Evolutionary conservation across 2,888 invertebrate species (phyloP), one percentile per base, ranked within the genome.

Genomic region (Tethea ocularis): DNA sequence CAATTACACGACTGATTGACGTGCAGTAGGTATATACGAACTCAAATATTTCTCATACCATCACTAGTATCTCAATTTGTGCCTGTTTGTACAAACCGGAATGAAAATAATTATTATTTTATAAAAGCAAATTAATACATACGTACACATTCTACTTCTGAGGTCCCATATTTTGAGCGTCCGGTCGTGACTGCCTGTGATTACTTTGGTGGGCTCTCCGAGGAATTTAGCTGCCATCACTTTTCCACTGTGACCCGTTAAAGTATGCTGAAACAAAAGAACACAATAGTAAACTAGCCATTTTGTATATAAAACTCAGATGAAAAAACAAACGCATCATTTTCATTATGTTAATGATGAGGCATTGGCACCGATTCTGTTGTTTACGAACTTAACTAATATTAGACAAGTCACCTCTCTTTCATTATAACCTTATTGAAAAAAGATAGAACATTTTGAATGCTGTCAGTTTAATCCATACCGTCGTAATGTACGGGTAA

Each of bases 111-210:
- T 46, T 7, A 46, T 20, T 6, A n/a, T 46, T 20, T 46, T 46
- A 46, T 46, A 15, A 10, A 17, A 46, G 46, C 46, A 46, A 46
- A 46, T 23, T 1, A 59, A 61, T 65, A 64, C 61, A 66, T 71
- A 86, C 92, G 88, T 80, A 93, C 93, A 93, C 90, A 91, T 91
- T 87, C 97, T 96, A 93, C 97, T 97, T 76, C 97, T 95, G 54
- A 99, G 95, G 93, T 99, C 99, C 99, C 99, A 99, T 81, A 99
- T 96, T 94, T 99, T 99, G 62, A 99, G 93, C 33, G 99, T 99
- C 69, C 99, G 95, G 93, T 99, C 99, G 93, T 99, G 97, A 89
- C 99, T 99, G 67, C 99, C 99, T 38, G 99, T 98, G 62, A 99
- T 98, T 61, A 99, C 98, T 94, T 98, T 98, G 64, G 96, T 95